Evolutionary conservation across 2,113 vertebrate genomes (phyloP), one percentile per base, ranked within the genome.

Genomic region (Cepphus grylle): DNA sequence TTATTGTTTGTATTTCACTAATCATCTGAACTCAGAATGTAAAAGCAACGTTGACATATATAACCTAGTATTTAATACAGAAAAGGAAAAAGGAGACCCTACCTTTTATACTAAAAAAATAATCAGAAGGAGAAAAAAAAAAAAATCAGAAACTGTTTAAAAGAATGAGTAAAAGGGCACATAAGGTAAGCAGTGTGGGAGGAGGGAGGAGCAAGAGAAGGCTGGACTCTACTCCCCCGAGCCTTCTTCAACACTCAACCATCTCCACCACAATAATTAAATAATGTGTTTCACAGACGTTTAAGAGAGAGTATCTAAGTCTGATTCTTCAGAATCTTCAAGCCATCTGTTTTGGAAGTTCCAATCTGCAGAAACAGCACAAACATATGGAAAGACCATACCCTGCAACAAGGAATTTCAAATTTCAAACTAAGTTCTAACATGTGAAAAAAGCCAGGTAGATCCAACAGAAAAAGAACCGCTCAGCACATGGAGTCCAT

Each of bases 301-400:
- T 67, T 85, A 87, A 81, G 77, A 91, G 50, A 92, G 40, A 5
- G 40, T 89, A 36, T 89, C 93, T 95, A 97, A 95, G 78, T 74
- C 81, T 85, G 78, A 87, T 89, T 89, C 89, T 95, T 93, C 81
- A 93, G 73, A 87, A 89, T 85, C 47, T 93, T 96, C 70, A 87
- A 69, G 87, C 94, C 94, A 96, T 95, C 92, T 96, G 96, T 90
- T 94, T 89, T 90, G 87, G 93, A 95, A 91, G 83, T 93, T 93
- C 81, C 89, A 96, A 79, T 96, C 94, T 94, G 94, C 69, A 91
- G 86, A 96, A 94, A 92, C 77, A 77, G 58, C 81, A 92, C 53
- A 93, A 96, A 88, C 96, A 97, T 91, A 96, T 84, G 93, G 89
- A 82, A 90, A 76, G 77, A 90, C 72, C 85, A 66, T 45, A 80